Conservation (phyloP, 2,797 vertebrate species). For the Phylloscopus collybita region DNA sequence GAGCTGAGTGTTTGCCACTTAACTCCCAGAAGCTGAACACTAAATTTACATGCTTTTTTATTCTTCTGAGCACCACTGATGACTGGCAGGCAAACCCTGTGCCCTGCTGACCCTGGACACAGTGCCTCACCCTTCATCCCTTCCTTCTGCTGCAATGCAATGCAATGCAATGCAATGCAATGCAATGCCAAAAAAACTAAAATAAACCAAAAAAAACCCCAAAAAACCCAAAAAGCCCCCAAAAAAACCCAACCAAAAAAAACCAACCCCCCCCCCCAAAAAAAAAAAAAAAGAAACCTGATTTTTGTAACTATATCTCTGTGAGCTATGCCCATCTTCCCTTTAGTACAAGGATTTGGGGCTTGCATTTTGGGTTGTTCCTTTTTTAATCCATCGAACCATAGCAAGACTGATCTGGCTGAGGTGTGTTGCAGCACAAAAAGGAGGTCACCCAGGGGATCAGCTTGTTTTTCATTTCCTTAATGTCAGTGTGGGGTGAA, state of each 20-base stretch:
- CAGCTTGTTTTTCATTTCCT: constrained; percentile 6
- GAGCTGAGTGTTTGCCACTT: not conserved
- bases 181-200: not conserved
- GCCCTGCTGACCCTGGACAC: not conserved
- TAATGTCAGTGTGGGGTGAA: constrained; percentile 39
- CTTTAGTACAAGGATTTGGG: rapidly evolving
- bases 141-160: not conserved
- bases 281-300: not conserved
- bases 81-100: not conserved
- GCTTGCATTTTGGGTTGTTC: not conserved
- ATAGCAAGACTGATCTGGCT: not conserved
- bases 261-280: not conserved
- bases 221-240: too few species aligned
- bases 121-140: not conserved
- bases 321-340: too few species aligned
- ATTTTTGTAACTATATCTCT: not conserved
- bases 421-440: not conserved
- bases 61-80: not conserved
- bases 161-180: not conserved
- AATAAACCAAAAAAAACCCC: not conserved
- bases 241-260: too few species aligned
- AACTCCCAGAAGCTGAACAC: not conserved
- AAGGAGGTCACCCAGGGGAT: constrained; percentile 11
- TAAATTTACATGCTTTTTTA: not conserved
- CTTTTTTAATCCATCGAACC: not conserved